Conservation (phyloP, 2,888 invertebrate genomes). For the Epinotia ramella region DNA sequence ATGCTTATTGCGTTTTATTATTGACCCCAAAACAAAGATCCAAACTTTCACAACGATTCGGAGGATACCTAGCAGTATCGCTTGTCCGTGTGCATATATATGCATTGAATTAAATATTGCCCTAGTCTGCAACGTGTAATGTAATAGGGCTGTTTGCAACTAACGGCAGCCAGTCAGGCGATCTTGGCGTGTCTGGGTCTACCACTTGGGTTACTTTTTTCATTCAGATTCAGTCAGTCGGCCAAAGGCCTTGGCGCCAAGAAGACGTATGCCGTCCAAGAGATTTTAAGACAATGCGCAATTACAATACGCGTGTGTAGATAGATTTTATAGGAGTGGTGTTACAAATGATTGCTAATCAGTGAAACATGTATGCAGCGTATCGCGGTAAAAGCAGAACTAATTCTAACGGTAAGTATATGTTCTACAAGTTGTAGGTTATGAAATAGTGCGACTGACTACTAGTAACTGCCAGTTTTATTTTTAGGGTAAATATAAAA, state of each 20-base stretch:
- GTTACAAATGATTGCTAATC: slow-evolving; percentile 28
- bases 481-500: neutral
- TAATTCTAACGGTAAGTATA: slow-evolving; percentile 37
- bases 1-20: too few species aligned
- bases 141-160: slow-evolving; percentile 13
- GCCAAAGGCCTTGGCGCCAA: slow-evolving; percentile 20
- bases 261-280: slow-evolving; percentile 15
- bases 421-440: neutral
- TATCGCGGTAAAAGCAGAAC: slow-evolving; percentile 36
- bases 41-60: too few species aligned
- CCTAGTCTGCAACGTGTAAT: slow-evolving; percentile 8
- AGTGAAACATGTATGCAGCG: slow-evolving; percentile 29
- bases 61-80: too few species aligned
- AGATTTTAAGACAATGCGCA: slow-evolving; percentile 7
- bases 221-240: slow-evolving; percentile 27
- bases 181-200: slow-evolving; percentile 25
- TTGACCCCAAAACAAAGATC: too few species aligned
- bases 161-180: slow-evolving; percentile 29
- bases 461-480: neutral
- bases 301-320: neutral
- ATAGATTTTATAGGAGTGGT: neutral
- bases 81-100: too few species aligned
- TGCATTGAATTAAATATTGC: slow-evolving; percentile 6
- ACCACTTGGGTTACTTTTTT: slow-evolving; percentile 26
- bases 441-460: neutral